Conservation (phyloP, 2,888 invertebrate species). For the Rhabditoides inermis region DNA sequence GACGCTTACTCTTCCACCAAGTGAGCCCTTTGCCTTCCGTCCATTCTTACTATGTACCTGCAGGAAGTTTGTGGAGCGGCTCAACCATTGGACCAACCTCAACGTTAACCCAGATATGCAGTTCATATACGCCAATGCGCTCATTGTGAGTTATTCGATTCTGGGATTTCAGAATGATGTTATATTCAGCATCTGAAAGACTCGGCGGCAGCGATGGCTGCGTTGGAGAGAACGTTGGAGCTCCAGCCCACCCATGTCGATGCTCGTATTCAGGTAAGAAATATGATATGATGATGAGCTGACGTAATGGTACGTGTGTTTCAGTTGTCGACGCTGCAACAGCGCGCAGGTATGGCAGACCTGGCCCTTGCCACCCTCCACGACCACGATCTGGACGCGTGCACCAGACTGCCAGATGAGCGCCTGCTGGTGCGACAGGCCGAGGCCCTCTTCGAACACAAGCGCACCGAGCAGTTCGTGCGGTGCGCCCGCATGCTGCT, state of each 20-base stretch:
- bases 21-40: not conserved
- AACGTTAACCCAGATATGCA: slow-evolving; percentile 1
- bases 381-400: slow-evolving; percentile 41
- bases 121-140: slow-evolving; percentile 14
- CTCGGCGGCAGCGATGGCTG: slow-evolving; percentile 21
- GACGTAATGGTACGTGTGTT: too few species aligned
- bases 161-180: not conserved
- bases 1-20: not conserved
- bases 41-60: not conserved
- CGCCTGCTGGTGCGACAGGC: slow-evolving; percentile 42
- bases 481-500: slow-evolving; percentile 36
- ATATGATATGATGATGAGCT: too few species aligned
- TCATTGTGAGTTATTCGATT: slow-evolving; percentile 6
- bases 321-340: slow-evolving; percentile 24
- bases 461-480: slow-evolving; percentile 33
- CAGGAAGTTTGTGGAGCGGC: not conserved
- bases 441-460: slow-evolving; percentile 38
- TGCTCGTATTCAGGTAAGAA: slow-evolving; percentile 36
- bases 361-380: slow-evolving; percentile 39
- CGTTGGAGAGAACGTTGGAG: slow-evolving; percentile 27
- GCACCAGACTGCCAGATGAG: slow-evolving; percentile 44
- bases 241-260: slow-evolving; percentile 40
- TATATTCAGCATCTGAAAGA: slow-evolving; percentile 19
- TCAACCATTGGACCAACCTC: not conserved
- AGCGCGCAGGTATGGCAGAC: slow-evolving; percentile 36